Evolutionary conservation across 2,888 invertebrate species (phyloP).

Genomic region (Reticulitermes lucifugus): DNA sequence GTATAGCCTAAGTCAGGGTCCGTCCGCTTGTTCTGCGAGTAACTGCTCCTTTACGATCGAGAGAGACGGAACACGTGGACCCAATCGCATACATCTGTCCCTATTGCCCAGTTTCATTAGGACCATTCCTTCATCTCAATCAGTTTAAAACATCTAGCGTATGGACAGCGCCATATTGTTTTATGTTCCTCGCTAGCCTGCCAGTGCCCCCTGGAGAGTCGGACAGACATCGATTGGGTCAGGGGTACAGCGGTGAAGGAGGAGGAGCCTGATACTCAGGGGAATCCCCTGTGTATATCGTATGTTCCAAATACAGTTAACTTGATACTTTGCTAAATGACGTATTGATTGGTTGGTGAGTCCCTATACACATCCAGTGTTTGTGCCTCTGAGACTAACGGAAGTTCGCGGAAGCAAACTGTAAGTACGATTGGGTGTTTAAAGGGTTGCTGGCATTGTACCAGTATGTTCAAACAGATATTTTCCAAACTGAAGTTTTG

Average conservation of each 20-base stretch:
- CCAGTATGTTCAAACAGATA: too few relatives aligned
- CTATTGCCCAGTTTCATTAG: constrained; percentile 51
- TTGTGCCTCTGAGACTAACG: constrained; percentile 9
- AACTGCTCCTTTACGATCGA: not conserved
- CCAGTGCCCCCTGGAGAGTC: constrained; percentile 43
- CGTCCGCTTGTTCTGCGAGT: not conserved
- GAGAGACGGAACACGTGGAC: constrained; percentile 26
- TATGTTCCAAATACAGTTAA: constrained; percentile 48
- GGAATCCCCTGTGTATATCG: constrained; percentile 43
- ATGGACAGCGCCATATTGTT: constrained; percentile 52
- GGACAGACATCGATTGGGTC: constrained; percentile 51
- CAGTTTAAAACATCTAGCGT: constrained; percentile 51
- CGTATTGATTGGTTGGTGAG: constrained; percentile 23
- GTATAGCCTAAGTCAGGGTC: not conserved
- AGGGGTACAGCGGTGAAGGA: constrained; percentile 25
- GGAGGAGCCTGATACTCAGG: constrained; percentile 36
- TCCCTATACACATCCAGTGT: constrained; percentile 23
- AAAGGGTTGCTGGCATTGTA: too few relatives aligned
- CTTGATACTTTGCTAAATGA: constrained; percentile 49
- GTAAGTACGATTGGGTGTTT: not conserved
- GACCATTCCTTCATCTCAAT: constrained; percentile 52
- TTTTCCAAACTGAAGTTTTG: too few relatives aligned
- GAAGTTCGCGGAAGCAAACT: not conserved
- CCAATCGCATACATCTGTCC: constrained; percentile 39
- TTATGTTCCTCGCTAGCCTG: constrained; percentile 49